Base-by-base conservation (phyloP, 2,797 vertebrate genomes). In the Rhodeus uyekii region DNA sequence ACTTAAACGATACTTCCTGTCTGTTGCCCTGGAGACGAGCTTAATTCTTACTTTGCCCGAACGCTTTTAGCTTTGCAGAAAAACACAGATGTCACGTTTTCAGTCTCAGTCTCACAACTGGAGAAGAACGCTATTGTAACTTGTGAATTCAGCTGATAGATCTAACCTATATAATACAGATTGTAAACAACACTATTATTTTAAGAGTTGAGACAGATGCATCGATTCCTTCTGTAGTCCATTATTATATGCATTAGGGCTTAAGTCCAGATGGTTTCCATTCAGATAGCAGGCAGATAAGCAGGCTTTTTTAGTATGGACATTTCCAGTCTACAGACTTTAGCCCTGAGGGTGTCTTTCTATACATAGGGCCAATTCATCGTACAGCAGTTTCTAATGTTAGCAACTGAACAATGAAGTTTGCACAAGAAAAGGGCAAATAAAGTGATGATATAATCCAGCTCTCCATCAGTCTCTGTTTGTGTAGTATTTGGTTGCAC, bases 1-100 rank as follows among this genome's bases (percentile, higher is more conserved):
- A 87, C 92, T 92, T 93, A 94, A 94, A 91, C 84, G 87, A 92
- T 90, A 93, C 93, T 95, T 95, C 95, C 95, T 95, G 94, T 92
- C 92, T 91, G 94, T 95, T 94, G 90, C 92, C 89, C 86, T 71
- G 91, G 93, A 58, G 86, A 93, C 89, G 38, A 89, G 90, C 90
- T 91, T 91, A 89, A 85, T 90, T 93, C 83, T 89, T 89, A 88
- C 89, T 86, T 90, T 91, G 87, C 89, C 88, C 86, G 87, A 80
- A 65, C 81, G 27, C 0, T 69, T 65, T 89, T 85, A 84, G 85
- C 83, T 87, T 71, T 63, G n/a, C 50, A 68, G 50, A 46, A 76
- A 75, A 67, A 73, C 12, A 39, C n/a, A 32, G 32, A 77, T 65
- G 22, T 50, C 29, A 36, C 18, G 42, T 36, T 53, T 74, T 53